A percentile compares a stretch with the other conserved stretches of the same genome.
These are phyloP conservation scores for Glaucidium brasilianum DNA, from an alignment of 2,113 vertebrate species.

Conservation along the genomic window DNA sequence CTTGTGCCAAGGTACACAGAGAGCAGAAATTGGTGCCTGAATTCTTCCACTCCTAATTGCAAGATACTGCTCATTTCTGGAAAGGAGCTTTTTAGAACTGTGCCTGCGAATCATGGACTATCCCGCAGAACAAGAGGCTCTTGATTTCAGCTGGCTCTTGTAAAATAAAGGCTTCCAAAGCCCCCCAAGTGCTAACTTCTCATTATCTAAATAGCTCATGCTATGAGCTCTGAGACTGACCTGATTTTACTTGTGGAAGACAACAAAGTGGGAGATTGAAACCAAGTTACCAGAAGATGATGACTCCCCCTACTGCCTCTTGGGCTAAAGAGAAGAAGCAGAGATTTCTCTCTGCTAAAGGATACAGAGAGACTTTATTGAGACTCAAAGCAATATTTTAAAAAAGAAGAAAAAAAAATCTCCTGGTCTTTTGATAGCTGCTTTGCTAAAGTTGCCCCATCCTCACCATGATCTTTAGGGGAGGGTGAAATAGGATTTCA, in stretches of 20 bases:
- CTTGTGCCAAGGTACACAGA: background rate
- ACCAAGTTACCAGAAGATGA: background rate
- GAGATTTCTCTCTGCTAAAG: background rate
- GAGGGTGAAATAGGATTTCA: background rate
- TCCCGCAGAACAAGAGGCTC: background rate
- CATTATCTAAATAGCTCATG: background rate
- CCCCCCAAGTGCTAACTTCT: background rate
- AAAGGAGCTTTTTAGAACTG: background rate
- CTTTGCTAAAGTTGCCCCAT: background rate
- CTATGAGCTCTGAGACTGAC: background rate
- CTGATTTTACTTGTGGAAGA: constrained; percentile 22
- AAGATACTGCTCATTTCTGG: background rate
- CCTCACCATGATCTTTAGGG: background rate
- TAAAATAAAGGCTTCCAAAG: background rate
- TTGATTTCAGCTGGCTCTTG: constrained; percentile 7
- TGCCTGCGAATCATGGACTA: background rate
- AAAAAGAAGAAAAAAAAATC: background rate
- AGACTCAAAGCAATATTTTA: constrained; percentile 22
- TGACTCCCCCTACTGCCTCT: background rate
- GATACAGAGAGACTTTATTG: background rate
- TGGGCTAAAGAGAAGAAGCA: background rate
- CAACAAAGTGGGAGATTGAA: background rate
- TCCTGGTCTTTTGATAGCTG: background rate
- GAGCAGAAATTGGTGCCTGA: background rate
- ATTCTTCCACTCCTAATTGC: background rate